Conservation (phyloP, 1,140 invertebrate species). For the Lamellibrachia luymesi region DNA sequence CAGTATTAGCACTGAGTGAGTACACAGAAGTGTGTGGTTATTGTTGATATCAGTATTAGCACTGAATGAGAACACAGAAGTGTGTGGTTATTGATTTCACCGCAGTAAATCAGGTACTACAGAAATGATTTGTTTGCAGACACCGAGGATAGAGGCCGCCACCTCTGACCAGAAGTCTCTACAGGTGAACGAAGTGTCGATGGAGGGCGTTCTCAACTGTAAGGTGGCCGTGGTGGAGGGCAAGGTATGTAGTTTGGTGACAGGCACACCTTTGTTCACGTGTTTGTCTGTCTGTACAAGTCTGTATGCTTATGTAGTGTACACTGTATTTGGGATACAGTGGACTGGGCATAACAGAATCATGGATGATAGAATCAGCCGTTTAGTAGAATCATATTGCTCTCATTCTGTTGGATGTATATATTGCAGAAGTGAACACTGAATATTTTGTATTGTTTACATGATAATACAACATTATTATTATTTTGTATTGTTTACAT, state of each 20-base stretch:
- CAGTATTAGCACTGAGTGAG: no score
- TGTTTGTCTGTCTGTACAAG: no score
- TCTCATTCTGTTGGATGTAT: no score
- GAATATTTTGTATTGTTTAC: neutral
- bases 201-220: constrained; percentile 73
- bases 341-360: no score
- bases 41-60: no score
- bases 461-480: neutral
- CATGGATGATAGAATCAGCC: no score
- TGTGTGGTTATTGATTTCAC: neutral
- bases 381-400: no score
- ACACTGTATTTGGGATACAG: neutral
- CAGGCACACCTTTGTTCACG: neutral
- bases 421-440: neutral
- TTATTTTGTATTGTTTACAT: no score
- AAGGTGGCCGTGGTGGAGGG: constrained; percentile 68
- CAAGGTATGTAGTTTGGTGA: constrained; percentile 33
- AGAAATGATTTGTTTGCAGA: neutral
- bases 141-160: constrained; percentile 14
- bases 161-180: constrained; percentile 20
- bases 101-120: neutral
- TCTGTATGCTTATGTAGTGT: no score
- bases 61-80: no score
- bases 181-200: constrained; percentile 35
- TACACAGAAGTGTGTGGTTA: no score